Evolutionary conservation across 2,888 invertebrate species (phyloP).

Genomic region (Platynereis dumerilii): DNA sequence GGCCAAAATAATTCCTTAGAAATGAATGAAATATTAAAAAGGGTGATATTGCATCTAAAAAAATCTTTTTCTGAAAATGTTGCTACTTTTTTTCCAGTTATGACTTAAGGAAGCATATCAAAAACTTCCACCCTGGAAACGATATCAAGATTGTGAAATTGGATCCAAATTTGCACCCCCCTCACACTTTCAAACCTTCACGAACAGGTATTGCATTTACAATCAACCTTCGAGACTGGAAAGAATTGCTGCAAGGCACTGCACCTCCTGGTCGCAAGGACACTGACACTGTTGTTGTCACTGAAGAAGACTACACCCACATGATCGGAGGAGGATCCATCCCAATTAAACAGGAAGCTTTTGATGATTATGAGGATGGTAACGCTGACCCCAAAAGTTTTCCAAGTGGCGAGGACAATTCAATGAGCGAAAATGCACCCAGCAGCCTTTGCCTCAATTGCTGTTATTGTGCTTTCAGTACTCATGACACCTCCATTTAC

Average conservation of each 20-base stretch:
- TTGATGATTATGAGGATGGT: not conserved
- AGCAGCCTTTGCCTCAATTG: not conserved
- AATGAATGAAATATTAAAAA: too few species aligned
- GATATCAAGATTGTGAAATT: not conserved
- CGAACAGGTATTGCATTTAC: not conserved
- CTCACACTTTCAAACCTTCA: not conserved
- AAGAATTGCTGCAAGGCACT: not conserved
- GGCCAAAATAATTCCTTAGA: too few species aligned
- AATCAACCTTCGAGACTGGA: not conserved
- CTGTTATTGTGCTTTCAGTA: not conserved
- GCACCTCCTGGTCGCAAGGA: not conserved
- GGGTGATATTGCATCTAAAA: too few species aligned
- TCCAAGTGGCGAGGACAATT: not conserved
- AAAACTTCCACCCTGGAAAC: not conserved
- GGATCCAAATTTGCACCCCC: not conserved
- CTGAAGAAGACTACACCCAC: not conserved
- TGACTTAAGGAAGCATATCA: constrained; percentile 7
- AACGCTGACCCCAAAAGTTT: not conserved
- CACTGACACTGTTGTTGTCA: not conserved
- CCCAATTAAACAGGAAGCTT: not conserved
- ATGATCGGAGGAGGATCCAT: not conserved
- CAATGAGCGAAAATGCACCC: not conserved
- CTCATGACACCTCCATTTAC: not conserved
- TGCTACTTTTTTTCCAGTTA: constrained; percentile 5
- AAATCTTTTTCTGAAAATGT: too few species aligned